Evolutionary conservation across 2,113 vertebrate species (phyloP).

Genomic region (Ginglymostoma cirratum): DNA sequence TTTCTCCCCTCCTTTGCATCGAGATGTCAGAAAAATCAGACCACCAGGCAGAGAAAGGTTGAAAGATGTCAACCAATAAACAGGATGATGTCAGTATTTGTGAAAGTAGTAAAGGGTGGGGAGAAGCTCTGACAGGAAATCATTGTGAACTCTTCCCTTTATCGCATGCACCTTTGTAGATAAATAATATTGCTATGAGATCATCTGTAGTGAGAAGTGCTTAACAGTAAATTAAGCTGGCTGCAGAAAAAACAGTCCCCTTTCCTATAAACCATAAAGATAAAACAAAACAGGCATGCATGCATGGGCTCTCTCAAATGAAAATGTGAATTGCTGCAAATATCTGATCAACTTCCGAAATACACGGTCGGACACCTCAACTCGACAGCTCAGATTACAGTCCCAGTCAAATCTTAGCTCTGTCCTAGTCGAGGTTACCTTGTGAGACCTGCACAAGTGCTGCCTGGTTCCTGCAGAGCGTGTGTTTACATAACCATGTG

Average conservation of each 20-base stretch:
- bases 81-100: background rate
- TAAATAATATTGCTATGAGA: background rate
- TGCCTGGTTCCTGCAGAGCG: background rate
- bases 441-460: too few species aligned
- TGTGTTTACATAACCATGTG: background rate
- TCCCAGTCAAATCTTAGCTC: background rate
- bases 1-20: background rate
- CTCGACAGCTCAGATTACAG: background rate
- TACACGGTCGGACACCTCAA: background rate
- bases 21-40: background rate
- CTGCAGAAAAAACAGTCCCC: background rate
- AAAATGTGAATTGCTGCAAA: background rate
- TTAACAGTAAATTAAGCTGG: background rate
- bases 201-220: background rate
- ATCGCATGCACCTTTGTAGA: background rate
- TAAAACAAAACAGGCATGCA: background rate
- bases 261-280: background rate
- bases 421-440: background rate
- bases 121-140: background rate
- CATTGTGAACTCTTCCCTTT: background rate
- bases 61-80: background rate
- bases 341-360: background rate
- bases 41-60: background rate
- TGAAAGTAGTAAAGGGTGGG: background rate
- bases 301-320: too few species aligned